A percentile compares a stretch with the other conserved stretches of the same genome.
phyloP scores from a whole-genome alignment of 92 coral and sea anemone genomes.

The Paragorgia papillata region DNA sequence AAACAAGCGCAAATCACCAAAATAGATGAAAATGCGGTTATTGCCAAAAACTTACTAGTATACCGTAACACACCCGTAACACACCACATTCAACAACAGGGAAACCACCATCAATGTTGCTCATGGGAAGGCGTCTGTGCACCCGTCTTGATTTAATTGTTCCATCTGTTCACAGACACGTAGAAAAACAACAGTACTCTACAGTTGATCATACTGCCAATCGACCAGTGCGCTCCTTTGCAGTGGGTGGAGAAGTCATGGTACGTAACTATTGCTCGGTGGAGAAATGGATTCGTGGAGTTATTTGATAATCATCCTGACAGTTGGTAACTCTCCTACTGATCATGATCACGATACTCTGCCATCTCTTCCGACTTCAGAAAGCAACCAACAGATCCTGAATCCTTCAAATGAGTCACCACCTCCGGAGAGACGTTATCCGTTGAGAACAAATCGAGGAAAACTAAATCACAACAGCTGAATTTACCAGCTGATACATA shows the following conservation, averaged over 20 bases:
- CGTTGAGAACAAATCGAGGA: no score
- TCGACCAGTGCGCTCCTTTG: constrained; percentile 38
- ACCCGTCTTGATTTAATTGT: constrained; percentile 42
- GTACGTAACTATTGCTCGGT: constrained; percentile 64
- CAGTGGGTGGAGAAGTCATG: constrained; percentile 42
- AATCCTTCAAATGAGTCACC: no score
- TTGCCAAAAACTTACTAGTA: background rate
- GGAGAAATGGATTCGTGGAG: constrained; percentile 62
- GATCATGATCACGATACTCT: no score
- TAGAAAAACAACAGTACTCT: constrained; percentile 39
- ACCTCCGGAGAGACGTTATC: no score
- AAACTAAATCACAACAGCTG: no score
- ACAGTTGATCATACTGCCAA: constrained; percentile 42
- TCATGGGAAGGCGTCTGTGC: constrained; percentile 54
- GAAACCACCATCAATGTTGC: constrained; percentile 48
- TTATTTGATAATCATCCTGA: no score
- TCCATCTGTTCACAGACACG: constrained; percentile 52
- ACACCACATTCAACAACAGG: constrained; percentile 57
- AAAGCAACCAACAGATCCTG: no score
- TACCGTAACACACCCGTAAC: constrained; percentile 17
- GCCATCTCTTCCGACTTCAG: no score
- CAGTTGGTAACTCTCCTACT: no score
- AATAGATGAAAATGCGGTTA: no score
- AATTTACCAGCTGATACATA: no score
- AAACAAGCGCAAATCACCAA: background rate